These are phyloP conservation scores for Pitangus sulphuratus DNA, from an alignment of 2,797 vertebrate genomes.

Conservation along the genomic window DNA sequence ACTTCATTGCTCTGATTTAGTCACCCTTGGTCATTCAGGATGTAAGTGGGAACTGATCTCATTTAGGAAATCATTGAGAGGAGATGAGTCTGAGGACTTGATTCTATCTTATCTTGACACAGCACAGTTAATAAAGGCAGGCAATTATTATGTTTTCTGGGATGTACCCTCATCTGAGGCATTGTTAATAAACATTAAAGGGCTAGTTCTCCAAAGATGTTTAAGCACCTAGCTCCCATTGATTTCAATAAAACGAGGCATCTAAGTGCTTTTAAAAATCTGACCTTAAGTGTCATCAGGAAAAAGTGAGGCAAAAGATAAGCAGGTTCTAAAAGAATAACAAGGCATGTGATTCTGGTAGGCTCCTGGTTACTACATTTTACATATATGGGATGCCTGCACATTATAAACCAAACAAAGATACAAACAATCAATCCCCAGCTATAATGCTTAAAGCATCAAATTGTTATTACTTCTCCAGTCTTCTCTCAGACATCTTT, in stretches of 20 bases:
- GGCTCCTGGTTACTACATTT: not conserved
- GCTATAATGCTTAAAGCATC: not conserved
- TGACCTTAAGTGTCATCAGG: conserved; percentile 47
- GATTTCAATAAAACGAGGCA: conserved; percentile 53
- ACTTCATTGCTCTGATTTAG: conserved; percentile 59
- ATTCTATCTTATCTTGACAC: conserved; percentile 68
- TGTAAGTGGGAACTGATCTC: conserved; percentile 66
- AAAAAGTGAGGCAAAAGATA: conserved; percentile 43
- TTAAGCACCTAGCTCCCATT: conserved; percentile 47
- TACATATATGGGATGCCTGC: not conserved
- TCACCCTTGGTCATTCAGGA: conserved; percentile 57
- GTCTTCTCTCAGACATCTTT: not conserved
- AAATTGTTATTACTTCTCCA: not conserved
- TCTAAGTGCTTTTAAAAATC: conserved; percentile 52
- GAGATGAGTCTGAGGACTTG: conserved; percentile 61
- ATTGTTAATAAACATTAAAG: conserved; percentile 61
- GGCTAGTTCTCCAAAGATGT: conserved; percentile 38
- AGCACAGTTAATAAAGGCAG: conserved; percentile 59
- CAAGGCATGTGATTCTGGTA: not conserved
- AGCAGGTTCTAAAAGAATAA: conserved; percentile 29
- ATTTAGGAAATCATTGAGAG: conserved; percentile 68
- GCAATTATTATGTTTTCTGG: conserved; percentile 66
- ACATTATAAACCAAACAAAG: not conserved
- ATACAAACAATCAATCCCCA: not conserved
- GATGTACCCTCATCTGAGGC: conserved; percentile 46